phyloP scores from a whole-genome alignment of 2,888 invertebrate species.

The Microctonus aethiopoides region DNA sequence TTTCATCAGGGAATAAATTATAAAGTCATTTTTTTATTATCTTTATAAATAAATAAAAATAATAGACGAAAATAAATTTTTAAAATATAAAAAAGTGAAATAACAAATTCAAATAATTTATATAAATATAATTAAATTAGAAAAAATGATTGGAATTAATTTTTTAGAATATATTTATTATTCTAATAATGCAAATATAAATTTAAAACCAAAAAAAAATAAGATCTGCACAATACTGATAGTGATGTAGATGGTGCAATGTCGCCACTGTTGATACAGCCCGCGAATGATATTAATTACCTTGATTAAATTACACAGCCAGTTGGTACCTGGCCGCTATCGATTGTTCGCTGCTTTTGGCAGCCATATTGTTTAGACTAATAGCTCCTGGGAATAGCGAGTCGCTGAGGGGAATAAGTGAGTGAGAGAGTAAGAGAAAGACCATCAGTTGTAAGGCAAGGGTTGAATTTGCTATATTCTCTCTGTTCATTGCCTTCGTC shows the following conservation, averaged over 20 bases:
- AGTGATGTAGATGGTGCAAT: background rate
- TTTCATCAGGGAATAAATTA: no score
- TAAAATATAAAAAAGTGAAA: no score
- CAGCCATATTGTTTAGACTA: constrained; percentile 65
- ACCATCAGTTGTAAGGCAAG: background rate
- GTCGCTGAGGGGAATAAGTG: constrained; percentile 32
- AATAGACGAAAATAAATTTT: no score
- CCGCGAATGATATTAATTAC: constrained; percentile 52
- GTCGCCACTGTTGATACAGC: constrained; percentile 3
- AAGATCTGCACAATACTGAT: background rate
- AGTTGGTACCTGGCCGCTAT: constrained; percentile 53
- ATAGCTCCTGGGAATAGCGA: constrained; percentile 61
- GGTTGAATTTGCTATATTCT: background rate
- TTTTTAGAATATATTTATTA: no score
- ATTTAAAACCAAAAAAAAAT: no score
- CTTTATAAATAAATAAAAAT: no score
- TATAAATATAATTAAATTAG: no score
- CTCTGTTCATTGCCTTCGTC: background rate
- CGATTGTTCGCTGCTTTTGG: constrained; percentile 64
- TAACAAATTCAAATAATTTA: no score
- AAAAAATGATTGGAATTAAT: no score
- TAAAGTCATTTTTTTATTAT: no score
- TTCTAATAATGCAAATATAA: no score
- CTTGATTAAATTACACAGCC: constrained; percentile 57
- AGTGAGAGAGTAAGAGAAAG: constrained; percentile 20